Percentiles rank a stretch among this genome's conserved stretches.
Evolutionary conservation across 2,113 vertebrate species (phyloP).

Genomic region (Hymenochirus boettgeri): DNA sequence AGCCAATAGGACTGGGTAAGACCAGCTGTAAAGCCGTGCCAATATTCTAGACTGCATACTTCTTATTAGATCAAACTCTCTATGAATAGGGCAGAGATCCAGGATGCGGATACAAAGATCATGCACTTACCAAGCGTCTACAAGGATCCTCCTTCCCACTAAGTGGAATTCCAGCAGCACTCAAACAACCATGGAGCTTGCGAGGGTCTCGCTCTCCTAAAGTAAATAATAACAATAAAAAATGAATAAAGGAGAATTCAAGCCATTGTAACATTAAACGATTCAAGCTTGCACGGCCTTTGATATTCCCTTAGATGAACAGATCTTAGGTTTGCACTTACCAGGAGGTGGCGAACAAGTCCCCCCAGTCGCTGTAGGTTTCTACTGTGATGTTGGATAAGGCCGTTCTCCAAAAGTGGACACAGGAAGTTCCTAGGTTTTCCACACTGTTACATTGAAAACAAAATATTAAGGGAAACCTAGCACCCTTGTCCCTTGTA

Average conservation of each 20-base stretch:
- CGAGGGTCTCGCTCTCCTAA: conserved; percentile 95
- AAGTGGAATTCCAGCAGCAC: conserved; percentile 87
- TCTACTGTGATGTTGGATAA: conserved; percentile 92
- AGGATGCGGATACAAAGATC: background rate
- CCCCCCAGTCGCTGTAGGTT: conserved; percentile 92
- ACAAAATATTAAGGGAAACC: too few relatives aligned
- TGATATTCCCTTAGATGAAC: too few relatives aligned
- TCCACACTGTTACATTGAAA: conserved; percentile 79
- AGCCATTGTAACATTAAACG: background rate
- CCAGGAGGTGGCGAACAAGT: conserved; percentile 95
- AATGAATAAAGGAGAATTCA: conserved; percentile 13
- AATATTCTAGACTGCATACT: too few relatives aligned
- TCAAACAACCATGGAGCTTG: conserved; percentile 96
- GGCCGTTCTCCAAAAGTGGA: conserved; percentile 82
- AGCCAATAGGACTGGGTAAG: too few relatives aligned
- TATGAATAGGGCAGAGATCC: too few relatives aligned
- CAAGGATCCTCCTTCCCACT: conserved; percentile 95
- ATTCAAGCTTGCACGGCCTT: background rate
- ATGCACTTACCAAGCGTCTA: conserved; percentile 85
- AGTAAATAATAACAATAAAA: conserved; percentile 16
- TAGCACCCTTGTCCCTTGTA: too few relatives aligned
- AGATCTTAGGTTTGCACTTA: too few relatives aligned
- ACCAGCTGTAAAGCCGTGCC: too few relatives aligned
- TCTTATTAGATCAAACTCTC: too few relatives aligned
- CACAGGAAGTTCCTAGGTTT: conserved; percentile 84